Evolutionary conservation across 2,113 vertebrate genomes (phyloP).

Genomic region (Halcyon senegalensis): DNA sequence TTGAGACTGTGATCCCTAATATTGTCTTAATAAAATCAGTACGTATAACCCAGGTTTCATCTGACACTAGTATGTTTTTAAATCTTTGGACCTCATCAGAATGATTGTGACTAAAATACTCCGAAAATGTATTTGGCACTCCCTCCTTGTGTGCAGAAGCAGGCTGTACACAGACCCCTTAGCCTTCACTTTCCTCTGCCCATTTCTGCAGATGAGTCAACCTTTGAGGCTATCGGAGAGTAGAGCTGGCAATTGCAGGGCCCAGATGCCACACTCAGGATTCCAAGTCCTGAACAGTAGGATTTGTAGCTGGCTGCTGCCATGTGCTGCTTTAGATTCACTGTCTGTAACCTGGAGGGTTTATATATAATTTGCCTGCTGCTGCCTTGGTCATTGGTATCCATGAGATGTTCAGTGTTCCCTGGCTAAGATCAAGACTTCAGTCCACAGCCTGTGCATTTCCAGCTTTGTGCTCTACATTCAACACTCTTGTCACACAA

Average conservation of each 20-base stretch:
- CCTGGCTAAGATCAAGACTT: background rate
- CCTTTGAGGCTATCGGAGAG: background rate
- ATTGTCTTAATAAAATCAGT: background rate
- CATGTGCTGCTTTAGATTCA: constrained; percentile 43
- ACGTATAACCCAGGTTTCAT: background rate
- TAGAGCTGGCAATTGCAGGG: constrained; percentile 13
- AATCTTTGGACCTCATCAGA: background rate
- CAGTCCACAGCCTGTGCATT: background rate
- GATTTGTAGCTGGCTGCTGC: constrained; percentile 20
- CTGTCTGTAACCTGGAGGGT: background rate
- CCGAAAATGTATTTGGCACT: constrained; percentile 17
- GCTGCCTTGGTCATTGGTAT: constrained; percentile 15
- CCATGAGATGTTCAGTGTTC: background rate
- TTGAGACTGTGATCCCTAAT: background rate
- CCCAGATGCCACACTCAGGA: constrained; percentile 11
- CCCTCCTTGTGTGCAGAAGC: background rate
- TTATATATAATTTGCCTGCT: constrained; percentile 46
- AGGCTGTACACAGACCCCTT: background rate
- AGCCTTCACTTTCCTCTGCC: background rate
- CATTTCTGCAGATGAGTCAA: constrained; percentile 10
- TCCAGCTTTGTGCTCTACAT: background rate
- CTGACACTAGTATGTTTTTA: background rate
- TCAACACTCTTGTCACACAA: background rate
- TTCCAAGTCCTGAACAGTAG: constrained; percentile 51
- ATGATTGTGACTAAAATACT: background rate